Evolutionary conservation across 92 coral and sea anemone genomes (phyloP).

Genomic region (Umimayanthus kanabou): DNA sequence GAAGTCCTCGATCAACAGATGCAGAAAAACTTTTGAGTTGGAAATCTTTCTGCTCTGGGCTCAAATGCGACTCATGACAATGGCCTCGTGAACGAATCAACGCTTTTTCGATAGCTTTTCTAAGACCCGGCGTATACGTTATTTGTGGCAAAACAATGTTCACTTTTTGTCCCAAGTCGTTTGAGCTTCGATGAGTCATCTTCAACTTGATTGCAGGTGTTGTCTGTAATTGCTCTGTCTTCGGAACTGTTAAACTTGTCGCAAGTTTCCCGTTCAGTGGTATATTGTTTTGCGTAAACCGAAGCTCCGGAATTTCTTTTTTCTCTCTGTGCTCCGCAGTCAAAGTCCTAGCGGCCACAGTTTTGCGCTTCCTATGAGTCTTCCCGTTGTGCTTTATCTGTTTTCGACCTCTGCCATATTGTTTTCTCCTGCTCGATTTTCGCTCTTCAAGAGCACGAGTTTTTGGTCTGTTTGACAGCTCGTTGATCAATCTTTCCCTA

Average conservation of each 20-base stretch:
- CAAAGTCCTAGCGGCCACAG: not conserved
- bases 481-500: constrained; percentile 32
- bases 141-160: constrained; percentile 79
- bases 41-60: constrained; percentile 2
- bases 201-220: constrained; percentile 52
- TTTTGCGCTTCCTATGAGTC: constrained; percentile 17
- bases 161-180: constrained; percentile 43
- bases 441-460: constrained; percentile 36
- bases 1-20: not conserved
- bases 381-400: constrained; percentile 32
- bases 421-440: constrained; percentile 44
- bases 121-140: constrained; percentile 72
- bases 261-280: constrained; percentile 4
- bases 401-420: constrained; percentile 45
- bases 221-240: constrained; percentile 9
- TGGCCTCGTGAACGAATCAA: constrained; percentile 45
- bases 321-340: not conserved
- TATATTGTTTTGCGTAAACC: constrained; percentile 22
- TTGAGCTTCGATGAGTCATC: constrained; percentile 65
- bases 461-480: constrained; percentile 26
- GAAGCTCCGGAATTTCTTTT: constrained; percentile 6
- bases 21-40: not conserved
- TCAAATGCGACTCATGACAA: not conserved
- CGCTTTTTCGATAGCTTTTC: constrained; percentile 73
- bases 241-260: not conserved